Base-by-base conservation (phyloP, 2,113 vertebrate genomes). In the Vulpes lagopus region DNA sequence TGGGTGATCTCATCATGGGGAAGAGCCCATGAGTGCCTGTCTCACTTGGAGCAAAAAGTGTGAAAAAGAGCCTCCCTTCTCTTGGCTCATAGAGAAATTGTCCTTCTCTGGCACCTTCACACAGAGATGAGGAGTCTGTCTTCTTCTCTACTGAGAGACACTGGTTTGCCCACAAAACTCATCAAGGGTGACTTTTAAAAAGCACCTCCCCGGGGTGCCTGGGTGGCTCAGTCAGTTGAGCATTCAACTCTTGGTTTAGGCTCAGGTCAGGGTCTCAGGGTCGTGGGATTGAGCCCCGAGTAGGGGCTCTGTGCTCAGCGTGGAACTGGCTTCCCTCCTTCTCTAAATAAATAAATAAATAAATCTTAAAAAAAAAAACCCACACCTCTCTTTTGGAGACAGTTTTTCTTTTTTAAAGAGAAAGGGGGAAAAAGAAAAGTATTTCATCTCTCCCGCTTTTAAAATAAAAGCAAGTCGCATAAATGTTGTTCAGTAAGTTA, bases 1-100 rank as follows among this genome's bases (percentile, higher is more conserved):
- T 96, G 87, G 97, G 94, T 96, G 95, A 97, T 55, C 92, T 98
- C 96, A 92, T 96, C 93, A 20, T 23, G 35, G 87, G 51, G 60
- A 84, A 49, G 38, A 95, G 84, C 67, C 80, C 82, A 74, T 3
- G 2, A 87, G 57, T 1, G 35, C 32, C 59, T 71, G 59, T 69
- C 57, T 96, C 38, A 3, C 83, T 80, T 27, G 35, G 67, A 94
- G 81, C 4, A 8, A 90, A 84, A 60, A 43, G 43, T 6, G 84
- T 27, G 32, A 94, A 84, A 73, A 79, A 27, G 65, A 83, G 60
- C 73, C 92, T 93, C 71, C 53, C 49, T 67, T 87, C 71, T 62
- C 19, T 67, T 38, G 51, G 53, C 80, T 92, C n/a, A 25, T 38
- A 64, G 38, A 93, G 93, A 93, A 89, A 73, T 49, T 71, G 60